A percentile compares a stretch with the other conserved stretches of the same genome.
phyloP scores from a whole-genome alignment of 2,113 vertebrate species.

The Pogonocichla stellata region DNA sequence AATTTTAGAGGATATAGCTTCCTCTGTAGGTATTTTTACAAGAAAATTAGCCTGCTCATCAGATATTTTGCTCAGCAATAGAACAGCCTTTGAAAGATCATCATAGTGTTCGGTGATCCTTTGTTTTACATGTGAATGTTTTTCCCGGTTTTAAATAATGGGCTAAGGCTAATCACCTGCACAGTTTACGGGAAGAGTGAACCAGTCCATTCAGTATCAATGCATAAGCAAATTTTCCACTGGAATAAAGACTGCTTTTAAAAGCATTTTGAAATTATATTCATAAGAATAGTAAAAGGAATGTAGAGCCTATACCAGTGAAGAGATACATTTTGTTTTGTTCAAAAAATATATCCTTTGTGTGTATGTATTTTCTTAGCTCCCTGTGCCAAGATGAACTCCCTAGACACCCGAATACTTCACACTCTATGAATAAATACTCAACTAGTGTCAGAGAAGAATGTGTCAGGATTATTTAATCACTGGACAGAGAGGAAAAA shows the following conservation, averaged over 20 bases:
- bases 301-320: background rate
- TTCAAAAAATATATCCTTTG: background rate
- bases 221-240: background rate
- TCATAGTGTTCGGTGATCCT: background rate
- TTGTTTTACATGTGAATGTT: background rate
- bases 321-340: background rate
- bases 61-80: background rate
- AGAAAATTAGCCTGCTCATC: background rate
- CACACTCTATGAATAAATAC: background rate
- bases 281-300: background rate
- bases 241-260: background rate
- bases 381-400: background rate
- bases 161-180: background rate
- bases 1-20: background rate
- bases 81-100: background rate
- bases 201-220: background rate
- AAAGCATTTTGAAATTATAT: background rate
- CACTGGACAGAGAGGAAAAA: background rate
- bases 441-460: background rate
- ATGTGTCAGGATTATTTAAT: background rate
- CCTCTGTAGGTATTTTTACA: background rate
- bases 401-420: background rate
- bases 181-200: background rate
- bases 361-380: background rate
- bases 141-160: background rate